Conservation (phyloP, 2,888 invertebrate species). For the Pedicia rivosa region DNA sequence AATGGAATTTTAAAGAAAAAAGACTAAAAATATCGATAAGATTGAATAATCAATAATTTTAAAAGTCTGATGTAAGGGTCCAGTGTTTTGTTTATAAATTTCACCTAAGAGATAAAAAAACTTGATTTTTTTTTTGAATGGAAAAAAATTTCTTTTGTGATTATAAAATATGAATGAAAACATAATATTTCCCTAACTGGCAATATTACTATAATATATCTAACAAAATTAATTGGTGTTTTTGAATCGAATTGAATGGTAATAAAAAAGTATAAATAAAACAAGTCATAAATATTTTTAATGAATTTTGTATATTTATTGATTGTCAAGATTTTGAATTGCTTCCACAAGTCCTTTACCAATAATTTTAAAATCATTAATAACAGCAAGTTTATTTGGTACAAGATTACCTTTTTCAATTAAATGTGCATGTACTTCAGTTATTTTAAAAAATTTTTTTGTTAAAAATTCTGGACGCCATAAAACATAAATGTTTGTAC, state of each 20-base stretch:
- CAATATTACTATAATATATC: conserved; percentile 19
- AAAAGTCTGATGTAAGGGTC: too few species aligned
- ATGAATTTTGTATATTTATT: too few species aligned
- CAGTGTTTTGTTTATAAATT: too few species aligned
- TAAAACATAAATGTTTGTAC: conserved; percentile 64
- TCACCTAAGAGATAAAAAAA: not conserved
- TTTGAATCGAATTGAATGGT: too few species aligned
- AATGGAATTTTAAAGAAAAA: too few species aligned
- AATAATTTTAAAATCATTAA: conserved; percentile 53
- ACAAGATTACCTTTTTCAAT: too few species aligned
- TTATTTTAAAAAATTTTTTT: conserved; percentile 55
- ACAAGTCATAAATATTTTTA: too few species aligned
- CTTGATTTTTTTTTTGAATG: not conserved
- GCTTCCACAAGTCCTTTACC: conserved; percentile 48
- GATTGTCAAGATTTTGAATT: conserved; percentile 29
- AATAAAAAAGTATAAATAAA: too few species aligned
- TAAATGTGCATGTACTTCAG: conserved; percentile 1
- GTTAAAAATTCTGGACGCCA: conserved; percentile 58
- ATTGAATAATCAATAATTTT: too few species aligned
- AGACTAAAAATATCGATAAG: too few species aligned
- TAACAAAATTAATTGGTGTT: too few species aligned
- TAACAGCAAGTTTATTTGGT: conserved; percentile 45
- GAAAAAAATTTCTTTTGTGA: not conserved
- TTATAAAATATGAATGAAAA: not conserved
- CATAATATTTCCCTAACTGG: not conserved